A percentile compares a stretch with the other conserved stretches of the same genome.
These are phyloP conservation scores for Nicator chloris DNA, from an alignment of 2,113 vertebrate species.

Conservation along the genomic window DNA sequence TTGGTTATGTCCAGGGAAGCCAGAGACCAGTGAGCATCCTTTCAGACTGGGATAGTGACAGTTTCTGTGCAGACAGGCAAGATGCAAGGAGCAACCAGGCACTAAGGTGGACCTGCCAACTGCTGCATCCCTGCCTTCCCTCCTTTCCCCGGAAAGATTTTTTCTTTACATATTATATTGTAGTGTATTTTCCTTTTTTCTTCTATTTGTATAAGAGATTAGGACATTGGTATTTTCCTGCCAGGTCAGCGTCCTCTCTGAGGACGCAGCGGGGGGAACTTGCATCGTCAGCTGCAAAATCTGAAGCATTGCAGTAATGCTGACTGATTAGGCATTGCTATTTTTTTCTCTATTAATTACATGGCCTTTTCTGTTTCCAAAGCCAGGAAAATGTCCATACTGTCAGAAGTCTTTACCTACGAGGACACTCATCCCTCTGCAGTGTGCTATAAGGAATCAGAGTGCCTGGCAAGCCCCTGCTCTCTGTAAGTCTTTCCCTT, in stretches of 20 bases:
- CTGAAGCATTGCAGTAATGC: not conserved
- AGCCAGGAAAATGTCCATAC: not conserved
- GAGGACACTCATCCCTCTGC: not conserved
- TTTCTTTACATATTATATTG: not conserved
- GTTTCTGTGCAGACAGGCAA: not conserved
- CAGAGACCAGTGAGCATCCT: not conserved
- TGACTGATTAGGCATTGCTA: not conserved
- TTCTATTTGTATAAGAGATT: not conserved
- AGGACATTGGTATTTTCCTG: not conserved
- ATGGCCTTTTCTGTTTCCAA: not conserved
- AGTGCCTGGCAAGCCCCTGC: not conserved
- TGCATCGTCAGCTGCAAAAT: not conserved
- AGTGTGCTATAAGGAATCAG: not conserved
- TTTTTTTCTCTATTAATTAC: constrained; percentile 12
- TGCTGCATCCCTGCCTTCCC: not conserved
- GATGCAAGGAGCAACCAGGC: not conserved
- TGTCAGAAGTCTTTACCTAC: not conserved
- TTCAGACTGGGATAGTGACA: not conserved
- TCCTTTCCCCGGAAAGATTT: not conserved
- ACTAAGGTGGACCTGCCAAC: not conserved
- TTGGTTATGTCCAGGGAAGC: not conserved
- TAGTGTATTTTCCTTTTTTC: not conserved
- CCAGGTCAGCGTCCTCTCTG: not conserved
- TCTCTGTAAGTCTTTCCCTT: not conserved
- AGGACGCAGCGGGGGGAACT: not conserved